These are phyloP conservation scores for Bellardia pandia DNA, from an alignment of 2,888 invertebrate genomes.

Conservation along the genomic window DNA sequence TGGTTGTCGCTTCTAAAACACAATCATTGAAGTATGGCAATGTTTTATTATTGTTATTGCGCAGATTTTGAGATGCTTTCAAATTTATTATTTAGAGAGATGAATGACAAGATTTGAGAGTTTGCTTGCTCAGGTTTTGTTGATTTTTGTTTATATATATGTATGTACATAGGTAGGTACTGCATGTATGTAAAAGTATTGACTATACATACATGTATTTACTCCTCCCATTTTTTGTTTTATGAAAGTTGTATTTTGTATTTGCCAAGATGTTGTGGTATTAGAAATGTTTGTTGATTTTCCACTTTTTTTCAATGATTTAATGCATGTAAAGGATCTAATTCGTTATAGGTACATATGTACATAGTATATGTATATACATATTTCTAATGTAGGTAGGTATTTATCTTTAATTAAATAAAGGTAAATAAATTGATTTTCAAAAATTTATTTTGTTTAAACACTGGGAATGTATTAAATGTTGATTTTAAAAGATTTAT, in stretches of 20 bases:
- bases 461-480: too few species aligned
- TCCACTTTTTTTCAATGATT: neutral
- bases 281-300: slow-evolving; percentile 10
- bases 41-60: slow-evolving; percentile 20
- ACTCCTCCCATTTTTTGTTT: slow-evolving; percentile 52
- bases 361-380: too few species aligned
- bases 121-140: slow-evolving; percentile 27
- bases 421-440: too few species aligned
- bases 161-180: neutral
- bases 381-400: too few species aligned
- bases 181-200: too few species aligned
- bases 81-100: slow-evolving; percentile 35
- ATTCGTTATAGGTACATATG: too few species aligned
- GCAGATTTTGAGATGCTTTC: slow-evolving; percentile 53
- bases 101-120: slow-evolving; percentile 37
- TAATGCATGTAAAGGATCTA: too few species aligned
- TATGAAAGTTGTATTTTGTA: slow-evolving; percentile 22
- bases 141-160: neutral
- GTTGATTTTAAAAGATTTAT: too few species aligned
- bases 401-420: too few species aligned
- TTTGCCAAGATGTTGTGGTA: neutral
- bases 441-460: too few species aligned
- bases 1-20: too few species aligned
- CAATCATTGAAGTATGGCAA: neutral
- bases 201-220: too few species aligned